Conservation (phyloP, 1,140 invertebrate species). For the Cryptotermes secundus region DNA sequence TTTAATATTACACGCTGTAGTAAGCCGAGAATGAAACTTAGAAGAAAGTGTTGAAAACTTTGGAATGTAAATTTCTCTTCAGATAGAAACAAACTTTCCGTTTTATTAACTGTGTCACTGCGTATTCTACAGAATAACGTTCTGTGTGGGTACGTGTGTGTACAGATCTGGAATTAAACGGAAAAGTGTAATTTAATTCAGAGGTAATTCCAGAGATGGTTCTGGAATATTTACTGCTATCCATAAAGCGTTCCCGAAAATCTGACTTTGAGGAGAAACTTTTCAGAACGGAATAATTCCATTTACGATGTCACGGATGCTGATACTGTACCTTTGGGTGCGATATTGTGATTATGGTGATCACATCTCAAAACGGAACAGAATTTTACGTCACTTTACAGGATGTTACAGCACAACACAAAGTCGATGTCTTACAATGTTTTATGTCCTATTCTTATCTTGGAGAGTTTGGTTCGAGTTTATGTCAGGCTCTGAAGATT, state of each 20-base stretch:
- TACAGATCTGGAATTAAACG: background rate
- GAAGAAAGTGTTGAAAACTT: conserved; percentile 9
- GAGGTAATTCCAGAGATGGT: background rate
- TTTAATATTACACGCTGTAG: background rate
- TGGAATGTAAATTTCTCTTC: background rate
- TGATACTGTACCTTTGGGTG: background rate
- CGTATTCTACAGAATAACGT: background rate
- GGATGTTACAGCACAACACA: background rate
- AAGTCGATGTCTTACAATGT: background rate
- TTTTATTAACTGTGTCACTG: background rate
- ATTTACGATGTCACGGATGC: background rate
- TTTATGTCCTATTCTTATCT: too few species aligned
- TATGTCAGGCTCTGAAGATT: too few species aligned
- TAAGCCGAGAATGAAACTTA: background rate
- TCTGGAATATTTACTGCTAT: background rate
- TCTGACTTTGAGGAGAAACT: background rate
- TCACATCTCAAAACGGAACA: background rate
- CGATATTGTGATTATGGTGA: background rate
- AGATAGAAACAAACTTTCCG: background rate
- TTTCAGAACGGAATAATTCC: background rate
- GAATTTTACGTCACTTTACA: background rate
- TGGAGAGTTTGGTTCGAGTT: too few species aligned
- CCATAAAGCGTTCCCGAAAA: background rate
- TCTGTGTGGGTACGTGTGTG: background rate
- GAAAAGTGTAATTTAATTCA: background rate